Conservation (phyloP, 53 echinoderm and acorn worm genomes). For the Holothuria leucospilota region DNA sequence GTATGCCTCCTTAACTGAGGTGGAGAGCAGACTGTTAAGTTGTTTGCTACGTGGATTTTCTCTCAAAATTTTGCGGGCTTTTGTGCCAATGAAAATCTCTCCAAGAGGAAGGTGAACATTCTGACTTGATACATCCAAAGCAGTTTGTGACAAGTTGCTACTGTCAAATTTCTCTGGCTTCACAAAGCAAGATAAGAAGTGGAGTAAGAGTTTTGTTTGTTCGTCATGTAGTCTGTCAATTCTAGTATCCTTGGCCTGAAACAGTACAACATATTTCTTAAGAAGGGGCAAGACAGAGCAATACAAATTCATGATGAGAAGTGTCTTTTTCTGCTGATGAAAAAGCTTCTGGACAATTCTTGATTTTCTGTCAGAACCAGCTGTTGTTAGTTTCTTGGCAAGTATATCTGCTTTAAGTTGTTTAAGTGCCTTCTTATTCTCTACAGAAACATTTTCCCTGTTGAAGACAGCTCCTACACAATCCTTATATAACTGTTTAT, state of each 20-base stretch:
- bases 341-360: constrained; percentile 48
- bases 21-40: constrained; percentile 33
- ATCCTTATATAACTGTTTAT: constrained; percentile 22
- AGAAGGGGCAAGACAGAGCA: constrained; percentile 49
- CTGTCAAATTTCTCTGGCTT: constrained; percentile 58
- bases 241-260: constrained; percentile 31
- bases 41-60: constrained; percentile 32
- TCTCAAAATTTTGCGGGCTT: not conserved
- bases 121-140: no score
- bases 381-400: constrained; percentile 35
- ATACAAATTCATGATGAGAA: constrained; percentile 50
- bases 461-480: constrained; percentile 26
- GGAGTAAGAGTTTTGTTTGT: constrained; percentile 53
- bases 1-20: constrained; percentile 45
- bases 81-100: constrained; percentile 38
- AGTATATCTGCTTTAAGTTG: constrained; percentile 1
- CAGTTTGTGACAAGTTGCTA: no score
- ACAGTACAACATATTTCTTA: constrained; percentile 67
- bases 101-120: constrained; percentile 45
- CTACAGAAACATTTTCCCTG: constrained; percentile 2
- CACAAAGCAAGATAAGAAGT: constrained; percentile 63
- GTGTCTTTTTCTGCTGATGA: constrained; percentile 31
- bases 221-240: constrained; percentile 58
- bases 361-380: constrained; percentile 33
- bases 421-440: constrained; percentile 1